A percentile compares a stretch with the other conserved stretches of the same genome.
These are phyloP conservation scores for Gambusia holbrooki DNA, from an alignment of 2,113 vertebrate genomes.

Conservation along the genomic window DNA sequence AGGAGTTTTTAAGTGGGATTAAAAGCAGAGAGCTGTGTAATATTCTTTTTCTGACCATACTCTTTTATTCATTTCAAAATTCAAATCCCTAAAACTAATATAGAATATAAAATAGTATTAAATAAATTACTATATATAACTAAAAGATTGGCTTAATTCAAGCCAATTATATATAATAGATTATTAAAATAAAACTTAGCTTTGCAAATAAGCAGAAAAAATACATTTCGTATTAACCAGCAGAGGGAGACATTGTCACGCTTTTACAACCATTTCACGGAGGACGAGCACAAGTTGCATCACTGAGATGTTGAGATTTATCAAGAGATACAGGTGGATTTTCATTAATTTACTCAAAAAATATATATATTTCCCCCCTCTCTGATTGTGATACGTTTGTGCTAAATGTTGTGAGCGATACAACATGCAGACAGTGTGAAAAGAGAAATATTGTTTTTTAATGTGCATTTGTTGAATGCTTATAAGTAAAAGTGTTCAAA, in stretches of 20 bases:
- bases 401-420: no score
- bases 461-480: not conserved
- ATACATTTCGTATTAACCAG: constrained; percentile 28
- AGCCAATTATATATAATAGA: not conserved
- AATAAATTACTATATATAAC: no score
- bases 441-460: not conserved
- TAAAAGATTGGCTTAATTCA: not conserved
- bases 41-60: no score
- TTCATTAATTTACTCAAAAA: not conserved
- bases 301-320: not conserved
- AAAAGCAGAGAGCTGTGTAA: no score
- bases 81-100: no score
- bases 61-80: no score
- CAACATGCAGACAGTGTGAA: not conserved
- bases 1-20: no score
- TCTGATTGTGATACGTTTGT: constrained; percentile 3
- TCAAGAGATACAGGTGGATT: not conserved
- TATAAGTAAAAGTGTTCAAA: not conserved
- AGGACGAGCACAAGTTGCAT: constrained; percentile 6
- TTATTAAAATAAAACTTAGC: not conserved
- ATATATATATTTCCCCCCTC: no score
- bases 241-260: constrained; percentile 62
- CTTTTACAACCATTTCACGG: not conserved
- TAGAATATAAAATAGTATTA: no score
- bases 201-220: not conserved